Evolutionary conservation across 2,888 invertebrate species (phyloP).

Genomic region (Pristionchus mayeri): DNA sequence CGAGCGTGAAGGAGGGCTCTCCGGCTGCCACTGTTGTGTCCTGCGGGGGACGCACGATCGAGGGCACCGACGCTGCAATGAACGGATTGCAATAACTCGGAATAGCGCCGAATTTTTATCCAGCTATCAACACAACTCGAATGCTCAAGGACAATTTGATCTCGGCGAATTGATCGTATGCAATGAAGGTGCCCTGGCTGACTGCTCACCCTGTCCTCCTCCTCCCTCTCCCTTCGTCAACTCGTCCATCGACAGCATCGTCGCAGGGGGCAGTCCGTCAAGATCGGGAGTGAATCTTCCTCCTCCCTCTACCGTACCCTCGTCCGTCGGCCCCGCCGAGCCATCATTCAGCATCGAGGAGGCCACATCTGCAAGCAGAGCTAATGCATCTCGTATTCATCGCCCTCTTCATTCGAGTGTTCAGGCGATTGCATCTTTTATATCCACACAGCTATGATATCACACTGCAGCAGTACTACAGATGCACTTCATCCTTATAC

Average conservation of each 20-base stretch:
- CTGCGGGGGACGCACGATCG: conserved; percentile 87
- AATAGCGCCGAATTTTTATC: too few species aligned
- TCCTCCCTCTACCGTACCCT: not conserved
- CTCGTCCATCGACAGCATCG: not conserved
- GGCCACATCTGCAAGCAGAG: not conserved
- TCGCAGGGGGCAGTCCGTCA: not conserved
- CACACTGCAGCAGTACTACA: too few species aligned
- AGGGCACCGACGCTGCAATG: conserved; percentile 81
- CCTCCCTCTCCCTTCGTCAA: not conserved
- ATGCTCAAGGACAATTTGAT: too few species aligned
- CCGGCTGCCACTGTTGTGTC: conserved; percentile 93
- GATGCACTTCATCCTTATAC: too few species aligned
- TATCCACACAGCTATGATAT: too few species aligned
- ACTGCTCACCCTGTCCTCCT: not conserved
- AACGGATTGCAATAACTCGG: too few species aligned
- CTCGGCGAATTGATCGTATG: too few species aligned
- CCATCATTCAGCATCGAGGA: conserved; percentile 24
- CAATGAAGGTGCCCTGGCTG: too few species aligned
- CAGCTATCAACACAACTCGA: too few species aligned
- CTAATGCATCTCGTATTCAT: too few species aligned
- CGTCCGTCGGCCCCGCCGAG: not conserved
- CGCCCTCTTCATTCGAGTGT: too few species aligned
- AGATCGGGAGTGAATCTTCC: conserved; percentile 5
- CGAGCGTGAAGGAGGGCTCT: conserved; percentile 88
- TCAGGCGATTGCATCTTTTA: not conserved